Evolutionary conservation across 1,140 invertebrate species (phyloP).

Genomic region (Dreissena rostriformis): DNA sequence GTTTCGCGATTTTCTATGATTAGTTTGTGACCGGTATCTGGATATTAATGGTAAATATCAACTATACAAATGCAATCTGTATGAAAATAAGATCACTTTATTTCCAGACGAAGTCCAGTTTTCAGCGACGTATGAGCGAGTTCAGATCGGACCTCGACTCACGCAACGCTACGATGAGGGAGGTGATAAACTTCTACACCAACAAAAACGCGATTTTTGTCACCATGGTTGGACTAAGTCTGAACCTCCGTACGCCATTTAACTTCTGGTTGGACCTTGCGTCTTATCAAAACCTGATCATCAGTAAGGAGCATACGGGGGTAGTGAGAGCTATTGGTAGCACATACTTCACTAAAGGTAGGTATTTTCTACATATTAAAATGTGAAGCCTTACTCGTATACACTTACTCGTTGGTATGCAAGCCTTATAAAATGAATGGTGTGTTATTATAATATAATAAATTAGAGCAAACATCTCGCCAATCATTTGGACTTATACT

Average conservation of each 20-base stretch:
- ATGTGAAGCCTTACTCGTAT: no score
- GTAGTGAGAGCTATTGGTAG: conserved; percentile 69
- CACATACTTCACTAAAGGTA: conserved; percentile 68
- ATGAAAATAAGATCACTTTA: no score
- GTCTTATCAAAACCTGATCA: conserved; percentile 65
- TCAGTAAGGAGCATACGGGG: conserved; percentile 70
- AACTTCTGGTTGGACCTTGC: conserved; percentile 62
- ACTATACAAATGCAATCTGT: no score
- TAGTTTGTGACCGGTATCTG: no score
- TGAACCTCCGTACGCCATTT: conserved; percentile 40
- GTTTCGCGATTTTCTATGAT: no score
- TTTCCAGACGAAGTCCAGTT: conserved; percentile 3
- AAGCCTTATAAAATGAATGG: no score
- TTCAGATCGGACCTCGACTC: conserved; percentile 33
- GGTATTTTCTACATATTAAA: neutral
- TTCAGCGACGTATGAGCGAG: conserved; percentile 37
- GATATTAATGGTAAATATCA: no score
- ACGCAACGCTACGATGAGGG: conserved; percentile 46
- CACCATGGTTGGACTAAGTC: conserved; percentile 46
- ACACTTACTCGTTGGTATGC: no score
- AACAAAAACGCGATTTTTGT: conserved; percentile 54
- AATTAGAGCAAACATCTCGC: no score
- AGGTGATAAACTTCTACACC: conserved; percentile 66
- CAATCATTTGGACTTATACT: no score
- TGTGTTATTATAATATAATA: no score